These are phyloP conservation scores for Terrapene triunguis DNA, from an alignment of 2,113 vertebrate species.

Conservation along the genomic window DNA sequence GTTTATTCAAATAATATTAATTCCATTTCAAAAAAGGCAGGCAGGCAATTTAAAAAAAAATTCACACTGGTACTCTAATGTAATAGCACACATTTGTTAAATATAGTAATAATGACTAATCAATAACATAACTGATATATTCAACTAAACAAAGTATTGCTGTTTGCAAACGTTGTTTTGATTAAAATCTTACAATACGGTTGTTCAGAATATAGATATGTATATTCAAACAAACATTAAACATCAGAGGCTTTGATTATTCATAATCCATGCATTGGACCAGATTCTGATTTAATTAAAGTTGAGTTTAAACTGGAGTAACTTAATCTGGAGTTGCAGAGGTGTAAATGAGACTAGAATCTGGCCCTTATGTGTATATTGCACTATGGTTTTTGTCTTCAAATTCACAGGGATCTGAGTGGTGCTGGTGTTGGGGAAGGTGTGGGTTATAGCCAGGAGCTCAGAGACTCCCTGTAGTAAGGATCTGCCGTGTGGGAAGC, in stretches of 20 bases:
- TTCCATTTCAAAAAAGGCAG: neutral
- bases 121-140: neutral
- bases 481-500: rapidly evolving
- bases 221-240: neutral
- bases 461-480: rapidly evolving
- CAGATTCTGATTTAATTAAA: neutral
- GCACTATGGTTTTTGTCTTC: neutral
- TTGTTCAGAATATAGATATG: neutral
- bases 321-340: neutral
- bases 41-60: too few relatives aligned
- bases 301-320: neutral
- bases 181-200: neutral
- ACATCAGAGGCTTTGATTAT: neutral
- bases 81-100: neutral
- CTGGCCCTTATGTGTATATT: neutral
- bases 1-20: neutral
- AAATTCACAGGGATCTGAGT: neutral
- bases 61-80: neutral
- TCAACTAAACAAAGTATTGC: neutral
- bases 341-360: neutral
- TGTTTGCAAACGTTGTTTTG: neutral
- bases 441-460: neutral
- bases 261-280: neutral
- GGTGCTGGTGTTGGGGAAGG: rapidly evolving
- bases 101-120: neutral